Base-by-base conservation (phyloP, 2,113 vertebrate species). In the Elaphurus davidianus region DNA sequence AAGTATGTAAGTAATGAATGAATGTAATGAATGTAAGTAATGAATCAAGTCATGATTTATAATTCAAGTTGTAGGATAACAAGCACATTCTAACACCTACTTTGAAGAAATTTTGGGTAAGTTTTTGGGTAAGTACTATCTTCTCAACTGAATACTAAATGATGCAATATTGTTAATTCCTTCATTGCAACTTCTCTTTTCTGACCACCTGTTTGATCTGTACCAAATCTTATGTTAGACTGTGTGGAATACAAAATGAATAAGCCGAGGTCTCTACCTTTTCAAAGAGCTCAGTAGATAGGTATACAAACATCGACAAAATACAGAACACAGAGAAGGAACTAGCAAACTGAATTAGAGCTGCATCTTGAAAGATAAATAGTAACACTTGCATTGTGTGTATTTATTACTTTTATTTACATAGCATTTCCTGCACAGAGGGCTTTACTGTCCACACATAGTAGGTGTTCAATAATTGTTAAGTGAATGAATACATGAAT, bases 341-440 rank as follows among this genome's bases (percentile, higher is more conserved):
- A 97, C 92, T 67, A 74, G 87, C 76, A 94, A 96, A 88, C 28
- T 67, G 23, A 91, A 27, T 60, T 88, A 76, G 85, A 92, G 27
- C 28, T 92, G 25, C 74, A 88, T 85, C 85, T 88, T 74, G 40
- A 94, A 94, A 97, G n/a, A 90, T 52, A n/a, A 87, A 90, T 84
- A 90, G 67, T 94, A 94, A 86, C 27, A 86, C 57, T 79, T 88
- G 45, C 45, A 64, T 45, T 96, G 25, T 91, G 67, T 88, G 57
- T 43, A 40, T 84, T 59, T 90, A 47, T 90, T 52, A 74, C 62
- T 74, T 62, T 83, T 83, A 94, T 94, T 96, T 78, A 67, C 82
- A 50, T 82, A 97, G 27, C 67, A 94, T 96, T 96, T 91, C 59
- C 64, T 93, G 43, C 40, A 96, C 67, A 43, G 64, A 82, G n/a